A percentile compares a stretch with the other conserved stretches of the same genome.
Evolutionary conservation across 2,113 vertebrate genomes (phyloP).

Genomic region (Rana temporaria): DNA sequence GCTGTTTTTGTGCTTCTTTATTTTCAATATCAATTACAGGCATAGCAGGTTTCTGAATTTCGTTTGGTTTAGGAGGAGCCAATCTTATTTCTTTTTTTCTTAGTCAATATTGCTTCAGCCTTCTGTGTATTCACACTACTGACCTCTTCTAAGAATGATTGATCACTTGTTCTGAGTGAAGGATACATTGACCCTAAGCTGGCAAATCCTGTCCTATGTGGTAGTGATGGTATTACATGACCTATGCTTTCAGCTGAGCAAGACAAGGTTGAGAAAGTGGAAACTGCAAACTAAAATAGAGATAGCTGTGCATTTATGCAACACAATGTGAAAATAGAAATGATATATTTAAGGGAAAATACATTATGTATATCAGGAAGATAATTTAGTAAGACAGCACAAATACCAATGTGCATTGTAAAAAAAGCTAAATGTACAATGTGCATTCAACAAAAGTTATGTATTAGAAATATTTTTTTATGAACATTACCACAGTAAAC

Average conservation of each 20-base stretch:
- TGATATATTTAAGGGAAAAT: no score
- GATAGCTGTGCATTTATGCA: constrained; percentile 1
- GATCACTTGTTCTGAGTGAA: constrained; percentile 7
- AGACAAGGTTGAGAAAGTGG: background rate
- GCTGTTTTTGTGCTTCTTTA: background rate
- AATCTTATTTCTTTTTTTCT: background rate
- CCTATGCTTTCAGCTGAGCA: constrained; percentile 13
- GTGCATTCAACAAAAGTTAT: no score
- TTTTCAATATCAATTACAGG: constrained; percentile 19
- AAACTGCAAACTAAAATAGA: background rate
- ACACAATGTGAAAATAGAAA: background rate
- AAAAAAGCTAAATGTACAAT: no score
- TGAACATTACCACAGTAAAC: no score
- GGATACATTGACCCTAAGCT: constrained; percentile 25
- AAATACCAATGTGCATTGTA: no score
- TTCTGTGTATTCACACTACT: constrained; percentile 21
- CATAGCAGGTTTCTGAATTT: constrained; percentile 1
- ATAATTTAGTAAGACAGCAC: no score
- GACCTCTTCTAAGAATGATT: constrained; percentile 40
- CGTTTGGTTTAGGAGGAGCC: background rate
- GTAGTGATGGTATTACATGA: background rate
- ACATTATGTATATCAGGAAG: no score
- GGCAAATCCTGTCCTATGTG: background rate
- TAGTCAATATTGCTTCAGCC: constrained; percentile 1
- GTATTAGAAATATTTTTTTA: no score